Evolutionary conservation across 2,113 vertebrate genomes (phyloP).

Genomic region (Vombatus ursinus): DNA sequence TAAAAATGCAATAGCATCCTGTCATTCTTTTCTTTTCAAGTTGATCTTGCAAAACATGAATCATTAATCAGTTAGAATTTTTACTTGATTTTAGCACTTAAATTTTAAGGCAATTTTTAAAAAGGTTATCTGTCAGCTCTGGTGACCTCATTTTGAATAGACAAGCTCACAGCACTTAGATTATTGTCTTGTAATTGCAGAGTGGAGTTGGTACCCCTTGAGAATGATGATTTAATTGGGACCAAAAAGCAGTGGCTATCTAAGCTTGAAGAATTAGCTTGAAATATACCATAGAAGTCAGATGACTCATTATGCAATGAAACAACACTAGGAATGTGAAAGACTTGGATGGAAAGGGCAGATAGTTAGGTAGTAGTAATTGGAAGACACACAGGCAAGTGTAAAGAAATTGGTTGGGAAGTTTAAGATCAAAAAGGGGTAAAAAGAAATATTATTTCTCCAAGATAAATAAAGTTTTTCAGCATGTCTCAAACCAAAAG

Average conservation of each 20-base stretch:
- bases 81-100: slow-evolving; percentile 48
- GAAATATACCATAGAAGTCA: slow-evolving; percentile 37
- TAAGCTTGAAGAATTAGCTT: slow-evolving; percentile 36
- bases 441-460: neutral
- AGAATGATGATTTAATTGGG: slow-evolving; percentile 44
- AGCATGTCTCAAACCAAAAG: neutral
- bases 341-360: neutral
- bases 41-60: slow-evolving; percentile 33
- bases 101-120: slow-evolving; percentile 52
- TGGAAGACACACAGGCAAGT: neutral
- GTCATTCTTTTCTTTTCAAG: neutral
- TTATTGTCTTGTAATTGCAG: slow-evolving; percentile 9
- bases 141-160: slow-evolving; percentile 49
- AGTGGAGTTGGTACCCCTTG: slow-evolving; percentile 3
- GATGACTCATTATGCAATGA: neutral
- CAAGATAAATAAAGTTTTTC: neutral
- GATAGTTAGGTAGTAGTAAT: neutral
- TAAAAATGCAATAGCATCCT: neutral
- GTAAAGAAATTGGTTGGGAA: neutral
- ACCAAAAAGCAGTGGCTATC: slow-evolving; percentile 13
- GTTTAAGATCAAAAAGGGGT: neutral
- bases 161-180: slow-evolving; percentile 10
- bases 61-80: slow-evolving; percentile 40
- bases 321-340: neutral
- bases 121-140: slow-evolving; percentile 58